Base-by-base conservation (phyloP, 2,797 vertebrate species). In the Selene dorsalis region DNA sequence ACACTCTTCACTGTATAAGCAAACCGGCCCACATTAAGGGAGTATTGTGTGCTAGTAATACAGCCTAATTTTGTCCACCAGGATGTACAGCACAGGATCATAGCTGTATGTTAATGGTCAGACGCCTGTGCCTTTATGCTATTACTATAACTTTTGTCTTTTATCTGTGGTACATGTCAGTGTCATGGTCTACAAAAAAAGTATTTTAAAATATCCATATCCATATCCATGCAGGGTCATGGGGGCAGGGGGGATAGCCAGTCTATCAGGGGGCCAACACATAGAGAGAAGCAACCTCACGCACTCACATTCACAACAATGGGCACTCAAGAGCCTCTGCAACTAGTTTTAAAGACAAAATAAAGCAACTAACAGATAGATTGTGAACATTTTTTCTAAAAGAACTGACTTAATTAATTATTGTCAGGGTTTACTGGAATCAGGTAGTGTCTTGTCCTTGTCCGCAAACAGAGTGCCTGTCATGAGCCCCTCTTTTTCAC, bases 11-110 rank as follows among this genome's bases (percentile, higher is more conserved):
- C 81, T 71, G 50, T 59, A 75, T 47, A 43, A 47, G 77, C 59
- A 24, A 75, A 65, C 68, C 64, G 73, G 74, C 79, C 83, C 82
- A 87, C 79, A 73, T 86, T 45, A 60, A 74, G 18, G 52, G 47
- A 79, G 68, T 62, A 52, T 60, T 35, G 28, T 74, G 60, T 67
- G 6, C 14, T 24, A 70, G 60, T 75, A 79, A 78, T 78, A 70
- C 43, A 48, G 52, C 24, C n/a, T 48, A 53, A 73, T 84, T 82
- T 63, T 60, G 52, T 83, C 71, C 72, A 83, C 59, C 47, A 83
- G 67, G 52, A 68, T 74, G 41, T 53, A 74, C 24, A 73, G 24
- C 41, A 20, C 9, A 13, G 7, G 48, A 65, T 71, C 39, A 76
- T 39, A 30, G 61, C 66, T 50, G 60, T 52, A 45, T 67, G 38